phyloP scores from a whole-genome alignment of 2,113 vertebrate species.

The Boulengeromyrus knoepffleri region DNA sequence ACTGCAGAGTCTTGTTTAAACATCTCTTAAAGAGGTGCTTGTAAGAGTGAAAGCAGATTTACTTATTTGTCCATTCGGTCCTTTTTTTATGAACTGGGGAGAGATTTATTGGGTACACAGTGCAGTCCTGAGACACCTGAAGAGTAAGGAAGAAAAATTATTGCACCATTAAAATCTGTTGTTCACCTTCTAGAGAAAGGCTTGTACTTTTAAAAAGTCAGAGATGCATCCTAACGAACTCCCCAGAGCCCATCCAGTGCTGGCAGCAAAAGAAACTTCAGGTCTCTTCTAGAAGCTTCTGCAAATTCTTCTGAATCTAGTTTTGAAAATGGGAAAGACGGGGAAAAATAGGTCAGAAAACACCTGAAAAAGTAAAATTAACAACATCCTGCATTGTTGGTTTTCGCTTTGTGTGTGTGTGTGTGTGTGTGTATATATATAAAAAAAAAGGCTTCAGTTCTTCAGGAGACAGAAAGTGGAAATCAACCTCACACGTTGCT shows the following conservation, averaged over 20 bases:
- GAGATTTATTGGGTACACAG: neutral
- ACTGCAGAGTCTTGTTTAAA: neutral
- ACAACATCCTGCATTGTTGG: neutral
- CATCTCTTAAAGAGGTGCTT: neutral
- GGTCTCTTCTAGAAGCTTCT: conserved; percentile 20
- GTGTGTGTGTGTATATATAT: too few species aligned
- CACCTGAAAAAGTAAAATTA: neutral
- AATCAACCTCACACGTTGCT: neutral
- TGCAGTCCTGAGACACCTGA: neutral
- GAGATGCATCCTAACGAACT: neutral
- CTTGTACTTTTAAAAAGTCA: neutral
- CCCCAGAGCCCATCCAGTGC: neutral
- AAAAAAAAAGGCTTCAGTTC: neutral
- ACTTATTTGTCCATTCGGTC: neutral
- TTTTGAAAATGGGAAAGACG: neutral
- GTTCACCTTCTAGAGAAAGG: neutral
- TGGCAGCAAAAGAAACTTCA: neutral
- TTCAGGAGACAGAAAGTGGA: neutral
- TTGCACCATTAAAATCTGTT: conserved; percentile 3
- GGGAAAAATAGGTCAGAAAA: neutral
- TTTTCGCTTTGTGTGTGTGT: neutral
- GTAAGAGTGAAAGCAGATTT: neutral
- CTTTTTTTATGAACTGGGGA: neutral
- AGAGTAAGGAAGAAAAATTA: neutral
- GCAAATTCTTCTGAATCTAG: conserved; percentile 17